phyloP scores from a whole-genome alignment of 2,888 invertebrate species.

The Coronaproctus castanopsis region DNA sequence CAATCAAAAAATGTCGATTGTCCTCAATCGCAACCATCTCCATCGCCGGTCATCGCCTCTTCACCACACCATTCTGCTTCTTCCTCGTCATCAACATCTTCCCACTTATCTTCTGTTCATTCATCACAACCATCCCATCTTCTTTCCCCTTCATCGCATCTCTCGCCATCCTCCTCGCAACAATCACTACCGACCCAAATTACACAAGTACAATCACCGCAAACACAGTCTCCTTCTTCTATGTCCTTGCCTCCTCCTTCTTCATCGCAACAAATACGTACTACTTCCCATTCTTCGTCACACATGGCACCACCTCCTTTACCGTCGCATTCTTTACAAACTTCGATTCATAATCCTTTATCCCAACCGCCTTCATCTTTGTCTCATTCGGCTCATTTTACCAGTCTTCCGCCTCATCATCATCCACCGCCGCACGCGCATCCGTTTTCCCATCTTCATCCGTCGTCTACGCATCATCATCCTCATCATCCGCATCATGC shows the following conservation, averaged over 20 bases:
- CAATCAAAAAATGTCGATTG: not conserved
- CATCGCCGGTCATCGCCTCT: conserved; percentile 16
- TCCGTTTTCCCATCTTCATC: conserved; percentile 9
- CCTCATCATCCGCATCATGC: not conserved
- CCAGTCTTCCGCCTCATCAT: conserved; percentile 4
- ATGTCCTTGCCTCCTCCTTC: conserved; percentile 6
- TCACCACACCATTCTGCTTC: not conserved
- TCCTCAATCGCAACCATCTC: not conserved
- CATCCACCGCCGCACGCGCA: conserved; percentile 3
- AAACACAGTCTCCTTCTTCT: not conserved
- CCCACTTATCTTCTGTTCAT: no score
- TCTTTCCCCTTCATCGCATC: not conserved
- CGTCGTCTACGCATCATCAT: conserved; percentile 1
- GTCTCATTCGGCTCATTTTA: conserved; percentile 5
- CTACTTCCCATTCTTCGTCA: conserved; percentile 10
- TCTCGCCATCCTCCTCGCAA: not conserved
- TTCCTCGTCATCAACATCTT: no score
- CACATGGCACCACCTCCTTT: not conserved
- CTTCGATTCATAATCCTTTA: not conserved
- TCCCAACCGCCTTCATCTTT: not conserved
- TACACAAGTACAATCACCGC: not conserved
- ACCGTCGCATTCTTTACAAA: not conserved
- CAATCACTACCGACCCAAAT: not conserved
- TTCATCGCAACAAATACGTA: conserved; percentile 12
- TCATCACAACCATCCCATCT: not conserved